Conservation (phyloP, 2,888 invertebrate genomes). For the Amphiduros pacificus region DNA sequence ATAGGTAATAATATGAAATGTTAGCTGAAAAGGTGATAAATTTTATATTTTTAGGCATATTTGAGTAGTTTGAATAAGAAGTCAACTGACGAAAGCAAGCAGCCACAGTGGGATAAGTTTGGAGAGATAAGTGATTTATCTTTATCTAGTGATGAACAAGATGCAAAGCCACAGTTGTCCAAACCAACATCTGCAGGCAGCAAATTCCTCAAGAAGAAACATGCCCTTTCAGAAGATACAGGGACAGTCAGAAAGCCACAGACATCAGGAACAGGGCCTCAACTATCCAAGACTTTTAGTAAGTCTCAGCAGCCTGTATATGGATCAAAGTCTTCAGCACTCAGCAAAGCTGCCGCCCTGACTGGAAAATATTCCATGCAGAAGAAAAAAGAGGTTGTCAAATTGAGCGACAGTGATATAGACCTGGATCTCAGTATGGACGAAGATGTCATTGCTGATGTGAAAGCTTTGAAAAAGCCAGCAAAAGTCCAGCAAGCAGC, state of each 20-base stretch:
- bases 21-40: no score
- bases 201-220: constrained; percentile 21
- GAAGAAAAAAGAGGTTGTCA: neutral
- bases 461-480: constrained; percentile 15
- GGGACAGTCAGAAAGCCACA: neutral
- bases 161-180: neutral
- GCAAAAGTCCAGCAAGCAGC: neutral
- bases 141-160: constrained; percentile 8
- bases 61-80: constrained; percentile 19
- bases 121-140: constrained; percentile 20
- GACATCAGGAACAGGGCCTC: neutral
- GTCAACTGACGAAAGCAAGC: constrained; percentile 1
- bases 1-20: no score
- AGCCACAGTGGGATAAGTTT: constrained; percentile 27
- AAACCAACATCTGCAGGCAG: neutral
- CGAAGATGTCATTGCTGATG: constrained; percentile 25
- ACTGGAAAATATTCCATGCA: constrained; percentile 1
- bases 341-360: constrained; percentile 10
- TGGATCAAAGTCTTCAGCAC: constrained; percentile 5
- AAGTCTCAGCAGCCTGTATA: no score
- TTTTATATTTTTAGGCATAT: constrained; percentile 22
- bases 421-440: constrained; percentile 28
- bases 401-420: constrained; percentile 28
- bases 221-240: neutral
- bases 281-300: neutral